Evolutionary conservation across 2,113 vertebrate genomes (phyloP).

Genomic region (Pterocles orientalis): DNA sequence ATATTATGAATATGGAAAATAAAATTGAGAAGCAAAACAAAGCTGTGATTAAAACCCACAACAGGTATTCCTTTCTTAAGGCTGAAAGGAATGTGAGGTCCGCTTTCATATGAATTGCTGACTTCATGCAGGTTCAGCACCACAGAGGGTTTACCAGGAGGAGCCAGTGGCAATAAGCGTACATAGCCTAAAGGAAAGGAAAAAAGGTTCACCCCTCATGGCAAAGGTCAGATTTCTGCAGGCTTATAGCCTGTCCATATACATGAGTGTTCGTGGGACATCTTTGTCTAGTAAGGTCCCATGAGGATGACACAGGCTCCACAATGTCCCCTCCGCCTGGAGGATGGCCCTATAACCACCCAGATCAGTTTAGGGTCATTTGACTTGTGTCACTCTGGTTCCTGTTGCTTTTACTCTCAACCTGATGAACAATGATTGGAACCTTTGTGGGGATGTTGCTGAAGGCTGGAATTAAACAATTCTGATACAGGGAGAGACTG

Average conservation of each 20-base stretch:
- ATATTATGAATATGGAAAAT: neutral
- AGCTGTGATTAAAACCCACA: neutral
- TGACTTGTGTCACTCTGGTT: constrained; percentile 66
- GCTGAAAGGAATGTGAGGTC: constrained; percentile 18
- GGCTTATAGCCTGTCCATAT: constrained; percentile 66
- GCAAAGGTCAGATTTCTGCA: constrained; percentile 80
- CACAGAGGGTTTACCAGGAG: constrained; percentile 22
- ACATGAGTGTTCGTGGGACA: constrained; percentile 56
- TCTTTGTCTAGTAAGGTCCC: constrained; percentile 66
- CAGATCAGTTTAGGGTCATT: constrained; percentile 74
- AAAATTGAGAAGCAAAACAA: neutral
- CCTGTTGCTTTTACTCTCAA: constrained; percentile 69
- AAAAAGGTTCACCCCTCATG: constrained; percentile 70
- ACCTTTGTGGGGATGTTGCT: constrained; percentile 25
- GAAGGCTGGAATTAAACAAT: constrained; percentile 51
- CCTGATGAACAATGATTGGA: constrained; percentile 26
- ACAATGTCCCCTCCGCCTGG: constrained; percentile 68
- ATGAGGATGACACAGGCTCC: constrained; percentile 77
- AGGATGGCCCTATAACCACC: constrained; percentile 66
- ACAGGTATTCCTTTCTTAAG: constrained; percentile 46
- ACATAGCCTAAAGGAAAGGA: constrained; percentile 66
- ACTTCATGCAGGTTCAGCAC: constrained; percentile 47
- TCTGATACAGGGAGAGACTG: neutral
- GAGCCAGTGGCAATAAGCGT: constrained; percentile 16
- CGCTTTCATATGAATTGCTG: constrained; percentile 37